phyloP scores from a whole-genome alignment of 2,113 vertebrate species.

The Cynopterus brachyotis region DNA sequence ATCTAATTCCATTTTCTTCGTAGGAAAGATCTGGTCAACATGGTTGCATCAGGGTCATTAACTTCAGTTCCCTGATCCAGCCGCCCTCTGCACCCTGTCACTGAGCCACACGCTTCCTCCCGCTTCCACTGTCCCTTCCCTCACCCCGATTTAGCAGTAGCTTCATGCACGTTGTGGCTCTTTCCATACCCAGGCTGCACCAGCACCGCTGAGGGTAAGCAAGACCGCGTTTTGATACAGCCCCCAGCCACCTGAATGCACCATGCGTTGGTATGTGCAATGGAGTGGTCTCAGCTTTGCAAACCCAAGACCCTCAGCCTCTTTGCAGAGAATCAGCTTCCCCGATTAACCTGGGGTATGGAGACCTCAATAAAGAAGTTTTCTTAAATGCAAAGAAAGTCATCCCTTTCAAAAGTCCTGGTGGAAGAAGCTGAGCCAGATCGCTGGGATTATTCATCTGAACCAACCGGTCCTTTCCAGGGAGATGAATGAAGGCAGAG shows the following conservation, averaged over 20 bases:
- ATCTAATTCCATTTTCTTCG: not conserved
- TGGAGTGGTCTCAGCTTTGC: not conserved
- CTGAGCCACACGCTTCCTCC: not conserved
- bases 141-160: not conserved
- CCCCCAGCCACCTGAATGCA: not conserved
- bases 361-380: not conserved
- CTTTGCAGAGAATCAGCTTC: not conserved
- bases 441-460: not conserved
- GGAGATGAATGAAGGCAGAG: conserved; percentile 31
- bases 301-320: not conserved
- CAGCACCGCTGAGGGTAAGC: not conserved
- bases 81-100: not conserved
- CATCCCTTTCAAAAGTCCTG: not conserved
- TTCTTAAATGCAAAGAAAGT: conserved; percentile 30
- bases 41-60: not conserved
- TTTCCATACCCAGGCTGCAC: not conserved
- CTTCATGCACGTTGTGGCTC: not conserved
- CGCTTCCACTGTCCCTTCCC: not conserved
- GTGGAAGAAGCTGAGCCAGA: not conserved
- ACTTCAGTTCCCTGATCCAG: not conserved
- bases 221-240: not conserved
- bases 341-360: not conserved
- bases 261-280: not conserved
- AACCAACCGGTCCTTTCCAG: not conserved
- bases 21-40: not conserved